Evolutionary conservation across 2,888 invertebrate species (phyloP), one percentile per base, ranked within the genome.

Genomic region (Ophion obscuratus): DNA sequence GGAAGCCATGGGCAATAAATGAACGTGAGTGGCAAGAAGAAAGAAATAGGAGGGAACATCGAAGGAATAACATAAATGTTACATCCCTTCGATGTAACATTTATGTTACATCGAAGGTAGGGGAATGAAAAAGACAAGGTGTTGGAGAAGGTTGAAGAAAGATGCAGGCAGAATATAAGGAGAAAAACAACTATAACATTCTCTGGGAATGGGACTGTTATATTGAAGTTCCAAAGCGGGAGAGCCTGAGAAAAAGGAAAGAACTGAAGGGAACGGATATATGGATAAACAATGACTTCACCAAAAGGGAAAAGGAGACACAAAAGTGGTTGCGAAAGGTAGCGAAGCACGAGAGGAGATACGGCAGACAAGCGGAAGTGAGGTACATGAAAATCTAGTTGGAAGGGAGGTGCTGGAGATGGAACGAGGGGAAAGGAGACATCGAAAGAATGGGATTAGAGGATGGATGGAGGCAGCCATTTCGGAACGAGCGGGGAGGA

Each of bases 281-380:
- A 11, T 70, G 61, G 77, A 36, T 77, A 14, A 62, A 66, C 2
- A 71, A 83, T 20, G 83, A 83, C 20, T 24, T 71, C 17, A 77
- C 66, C 14, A 70, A 17, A 14, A 70, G 83, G n/a, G 83, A 78
- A 20, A 53, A 27, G 71, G 24, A 40, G 14, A 40, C 71, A 9
- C 71, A 66, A 11, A 44, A 20, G 3, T 71, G 76, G 70, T 36
- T 77, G 0, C 11, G 40, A 24, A n/a, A 53, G 14, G 2, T 47
- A 7, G 70, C 53, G 7, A 7, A 53, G 17, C 47, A 27, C 6
- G 24, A 27, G 53, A 53, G 17, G 53, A 14, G 9, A 0, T 24
- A 27, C 11, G 70, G 53, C 4, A 47, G 9, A 2, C 0, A 20
- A 6, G 17, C 47, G 6, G 24, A 14, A 7, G 7, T 5, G 53